Conservation (phyloP, 2,888 invertebrate species). For the Minunthozetes semirufus region DNA sequence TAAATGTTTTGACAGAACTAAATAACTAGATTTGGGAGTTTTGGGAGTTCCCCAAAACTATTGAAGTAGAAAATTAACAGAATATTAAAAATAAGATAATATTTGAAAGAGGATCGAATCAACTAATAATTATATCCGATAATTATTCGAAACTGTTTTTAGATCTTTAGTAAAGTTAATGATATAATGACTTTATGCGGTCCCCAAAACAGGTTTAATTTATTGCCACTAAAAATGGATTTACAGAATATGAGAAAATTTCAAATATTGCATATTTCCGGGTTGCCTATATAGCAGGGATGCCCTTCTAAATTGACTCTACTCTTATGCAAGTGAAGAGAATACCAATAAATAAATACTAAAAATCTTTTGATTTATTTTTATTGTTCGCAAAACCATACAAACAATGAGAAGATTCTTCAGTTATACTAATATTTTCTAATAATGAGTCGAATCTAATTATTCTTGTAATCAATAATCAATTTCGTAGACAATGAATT, state of each 20-base stretch:
- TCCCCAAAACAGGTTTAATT: background rate
- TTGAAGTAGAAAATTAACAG: background rate
- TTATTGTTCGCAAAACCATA: too few relatives aligned
- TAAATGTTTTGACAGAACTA: background rate
- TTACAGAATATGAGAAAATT: slow-evolving; percentile 16
- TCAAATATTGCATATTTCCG: too few relatives aligned
- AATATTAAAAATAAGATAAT: background rate
- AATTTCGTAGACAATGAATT: too few relatives aligned
- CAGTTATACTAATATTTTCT: too few relatives aligned
- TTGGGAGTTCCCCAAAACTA: background rate
- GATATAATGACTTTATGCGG: slow-evolving; percentile 1
- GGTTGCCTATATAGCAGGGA: background rate
- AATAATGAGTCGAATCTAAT: too few relatives aligned
- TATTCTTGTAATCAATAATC: too few relatives aligned
- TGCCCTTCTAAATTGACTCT: background rate
- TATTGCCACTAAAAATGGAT: slow-evolving; percentile 18
- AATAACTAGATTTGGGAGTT: background rate
- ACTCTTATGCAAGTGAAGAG: background rate
- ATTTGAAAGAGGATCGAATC: background rate
- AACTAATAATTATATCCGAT: slow-evolving; percentile 3
- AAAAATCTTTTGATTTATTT: too few relatives aligned
- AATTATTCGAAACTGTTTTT: slow-evolving; percentile 22
- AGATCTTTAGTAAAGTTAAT: background rate
- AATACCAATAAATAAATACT: too few relatives aligned
- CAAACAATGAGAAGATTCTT: too few relatives aligned